These are phyloP conservation scores for Dasyprocta punctata DNA, from an alignment of 2,113 vertebrate genomes.

Conservation along the genomic window DNA sequence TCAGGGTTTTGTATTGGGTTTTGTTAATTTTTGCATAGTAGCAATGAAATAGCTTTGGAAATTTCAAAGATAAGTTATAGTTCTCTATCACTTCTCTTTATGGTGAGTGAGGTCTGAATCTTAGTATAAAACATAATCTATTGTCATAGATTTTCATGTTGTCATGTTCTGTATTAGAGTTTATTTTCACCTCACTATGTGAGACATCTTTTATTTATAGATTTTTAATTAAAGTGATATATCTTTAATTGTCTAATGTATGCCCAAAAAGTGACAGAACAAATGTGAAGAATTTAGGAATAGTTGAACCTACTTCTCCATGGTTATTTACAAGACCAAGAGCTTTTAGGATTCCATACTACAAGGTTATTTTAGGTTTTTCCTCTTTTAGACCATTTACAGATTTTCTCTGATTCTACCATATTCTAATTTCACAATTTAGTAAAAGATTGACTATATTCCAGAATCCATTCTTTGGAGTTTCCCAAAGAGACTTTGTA, in stretches of 20 bases:
- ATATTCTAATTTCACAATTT: not conserved
- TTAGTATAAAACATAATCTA: not conserved
- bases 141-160: not conserved
- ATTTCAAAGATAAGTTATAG: not conserved
- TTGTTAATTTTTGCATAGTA: not conserved
- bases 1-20: not conserved
- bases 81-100: not conserved
- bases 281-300: not conserved
- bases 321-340: not conserved
- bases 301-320: not conserved
- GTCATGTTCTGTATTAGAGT: not conserved
- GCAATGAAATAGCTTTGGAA: not conserved
- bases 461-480: not conserved
- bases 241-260: not conserved
- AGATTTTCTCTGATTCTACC: not conserved
- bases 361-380: not conserved
- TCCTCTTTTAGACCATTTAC: not conserved
- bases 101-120: not conserved
- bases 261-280: not conserved
- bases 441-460: not conserved
- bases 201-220: not conserved
- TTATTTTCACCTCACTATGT: not conserved
- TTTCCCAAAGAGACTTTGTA: not conserved
- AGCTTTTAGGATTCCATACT: not conserved
- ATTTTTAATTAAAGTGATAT: not conserved